These are phyloP conservation scores for Allolobophora icterica DNA, from an alignment of 2,888 invertebrate genomes.

Conservation along the genomic window DNA sequence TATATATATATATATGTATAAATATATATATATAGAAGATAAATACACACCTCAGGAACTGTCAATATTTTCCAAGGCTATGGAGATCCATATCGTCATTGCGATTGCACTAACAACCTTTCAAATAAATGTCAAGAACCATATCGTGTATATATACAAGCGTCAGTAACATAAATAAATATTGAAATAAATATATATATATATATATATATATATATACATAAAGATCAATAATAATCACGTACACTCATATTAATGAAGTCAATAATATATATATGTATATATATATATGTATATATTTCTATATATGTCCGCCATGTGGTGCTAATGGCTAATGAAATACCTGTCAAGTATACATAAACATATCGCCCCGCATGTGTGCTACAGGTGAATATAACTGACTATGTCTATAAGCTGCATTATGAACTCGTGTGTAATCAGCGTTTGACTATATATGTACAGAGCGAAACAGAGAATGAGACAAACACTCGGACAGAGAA, in stretches of 20 bases:
- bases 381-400: too few relatives aligned
- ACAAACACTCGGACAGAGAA: neutral
- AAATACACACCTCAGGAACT: neutral
- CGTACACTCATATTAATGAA: too few relatives aligned
- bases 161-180: neutral
- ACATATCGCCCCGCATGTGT: neutral
- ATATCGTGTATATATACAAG: neutral
- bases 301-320: too few relatives aligned
- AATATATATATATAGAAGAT: neutral
- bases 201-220: conserved; percentile 31
- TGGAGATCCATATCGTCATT: neutral
- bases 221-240: neutral
- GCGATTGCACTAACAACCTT: neutral
- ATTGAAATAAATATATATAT: neutral
- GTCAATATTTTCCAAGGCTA: neutral
- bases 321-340: too few relatives aligned
- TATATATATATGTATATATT: too few relatives aligned
- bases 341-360: neutral
- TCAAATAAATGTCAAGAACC: neutral
- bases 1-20: too few relatives aligned
- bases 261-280: too few relatives aligned
- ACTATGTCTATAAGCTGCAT: neutral
- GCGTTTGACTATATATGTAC: neutral
- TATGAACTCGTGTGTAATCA: neutral
- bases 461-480: neutral